Conservation (phyloP, 2,888 invertebrate genomes). For the Diarsia rubi region DNA sequence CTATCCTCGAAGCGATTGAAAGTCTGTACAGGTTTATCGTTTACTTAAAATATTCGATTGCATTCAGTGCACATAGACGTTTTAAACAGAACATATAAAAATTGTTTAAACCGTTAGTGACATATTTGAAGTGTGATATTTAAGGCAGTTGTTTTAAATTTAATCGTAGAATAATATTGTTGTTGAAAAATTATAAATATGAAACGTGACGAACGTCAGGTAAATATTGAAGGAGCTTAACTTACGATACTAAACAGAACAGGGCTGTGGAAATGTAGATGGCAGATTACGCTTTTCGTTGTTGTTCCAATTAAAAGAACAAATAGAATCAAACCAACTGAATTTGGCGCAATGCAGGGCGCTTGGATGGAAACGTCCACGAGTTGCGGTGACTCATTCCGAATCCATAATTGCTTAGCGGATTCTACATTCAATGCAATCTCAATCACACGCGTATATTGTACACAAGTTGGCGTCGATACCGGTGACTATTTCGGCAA, state of each 20-base stretch:
- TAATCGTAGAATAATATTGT: constrained; percentile 50
- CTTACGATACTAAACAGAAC: constrained; percentile 45
- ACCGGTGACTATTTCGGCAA: constrained; percentile 5
- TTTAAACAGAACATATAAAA: constrained; percentile 60
- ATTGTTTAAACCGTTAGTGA: constrained; percentile 57
- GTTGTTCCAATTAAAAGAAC: constrained; percentile 82
- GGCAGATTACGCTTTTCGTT: constrained; percentile 68
- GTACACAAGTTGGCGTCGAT: background rate
- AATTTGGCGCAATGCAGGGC: constrained; percentile 90
- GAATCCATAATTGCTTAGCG: constrained; percentile 82
- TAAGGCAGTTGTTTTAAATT: constrained; percentile 60
- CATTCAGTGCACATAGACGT: constrained; percentile 59
- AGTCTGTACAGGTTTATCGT: constrained; percentile 85
- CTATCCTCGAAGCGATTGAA: constrained; percentile 83
- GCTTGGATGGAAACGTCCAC: constrained; percentile 82
- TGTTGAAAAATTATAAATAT: constrained; percentile 59
- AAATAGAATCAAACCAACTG: constrained; percentile 83
- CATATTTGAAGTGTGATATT: constrained; percentile 51
- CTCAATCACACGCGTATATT: constrained; percentile 57
- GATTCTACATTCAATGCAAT: constrained; percentile 75
- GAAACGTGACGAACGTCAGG: constrained; percentile 39
- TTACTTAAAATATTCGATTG: constrained; percentile 77
- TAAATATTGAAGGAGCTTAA: constrained; percentile 14
- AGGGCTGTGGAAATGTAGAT: constrained; percentile 60
- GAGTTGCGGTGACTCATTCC: constrained; percentile 83